Base-by-base conservation (phyloP, 37 sponge, comb jelly and placozoan species). In the Halichondria panicea region DNA sequence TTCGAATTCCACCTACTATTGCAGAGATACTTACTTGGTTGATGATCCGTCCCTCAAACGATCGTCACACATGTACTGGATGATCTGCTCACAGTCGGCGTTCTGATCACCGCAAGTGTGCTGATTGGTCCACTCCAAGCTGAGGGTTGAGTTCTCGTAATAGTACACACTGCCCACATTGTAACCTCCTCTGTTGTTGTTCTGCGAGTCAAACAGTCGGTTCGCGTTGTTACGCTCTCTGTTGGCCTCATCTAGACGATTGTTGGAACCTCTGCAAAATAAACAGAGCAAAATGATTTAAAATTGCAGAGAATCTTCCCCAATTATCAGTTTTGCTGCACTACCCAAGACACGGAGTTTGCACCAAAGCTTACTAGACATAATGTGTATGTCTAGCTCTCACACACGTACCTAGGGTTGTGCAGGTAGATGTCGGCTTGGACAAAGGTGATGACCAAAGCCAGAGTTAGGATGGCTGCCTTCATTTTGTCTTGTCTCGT, bases 81-180 rank as follows among this genome's bases (percentile, higher is more conserved):
- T 18, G 53, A 96, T 84, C 11, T 93, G 56, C 36, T 96, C 87
- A 60, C 99, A 99, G 92, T 90, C 69, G 94, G 88, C 89, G 86
- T 99, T 95, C 41, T 81, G 87, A 63, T 95, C 94, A 11, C 82
- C 86, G 42, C 99, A 99, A 39, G 94, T 91, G 81, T 99, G 99
- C 82, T 99, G 99, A 74, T 99, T 99, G 75, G 99, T 99, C 99
- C 99, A 99, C 66, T 99, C 99, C 38, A 99, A 44, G 37, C 81
- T 27, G 12, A 99, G 87, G 31, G 74, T 72, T 0, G 94, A 94
- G 2, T 94, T 97, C 7, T 70, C 63, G 66, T 96, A 99, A 88
- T 99, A 99, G 80, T 93, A 91, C 41, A 95, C 71, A 64, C 90
- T 91, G 19, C 96, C 99, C 52, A 90, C 94, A 64, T 98, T 98